Evolutionary conservation across 2,797 vertebrate species (phyloP).

Genomic region (Oreonectes daqikongensis): DNA sequence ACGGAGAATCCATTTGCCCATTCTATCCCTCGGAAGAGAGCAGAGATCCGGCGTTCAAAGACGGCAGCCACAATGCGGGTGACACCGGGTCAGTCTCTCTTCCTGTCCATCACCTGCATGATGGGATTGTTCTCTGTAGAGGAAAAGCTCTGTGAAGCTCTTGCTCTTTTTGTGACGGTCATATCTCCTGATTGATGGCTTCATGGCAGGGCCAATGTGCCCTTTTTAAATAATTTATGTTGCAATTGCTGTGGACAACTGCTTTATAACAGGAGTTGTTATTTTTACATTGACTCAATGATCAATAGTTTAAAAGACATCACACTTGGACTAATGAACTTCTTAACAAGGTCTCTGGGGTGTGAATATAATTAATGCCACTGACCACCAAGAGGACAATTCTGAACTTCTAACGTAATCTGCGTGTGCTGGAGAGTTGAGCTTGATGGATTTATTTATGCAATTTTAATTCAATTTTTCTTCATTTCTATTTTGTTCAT

Average conservation of each 20-base stretch:
- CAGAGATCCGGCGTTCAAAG: constrained; percentile 89
- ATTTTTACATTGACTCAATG: constrained; percentile 97
- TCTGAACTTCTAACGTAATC: constrained; percentile 5
- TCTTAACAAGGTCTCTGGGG: constrained; percentile 79
- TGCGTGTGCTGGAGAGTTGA: background rate
- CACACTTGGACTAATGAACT: constrained; percentile 83
- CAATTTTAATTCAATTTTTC: background rate
- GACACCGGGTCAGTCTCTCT: constrained; percentile 92
- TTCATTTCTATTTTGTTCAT: background rate
- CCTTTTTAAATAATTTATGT: constrained; percentile 99
- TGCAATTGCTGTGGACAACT: constrained; percentile 94
- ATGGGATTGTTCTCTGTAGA: constrained; percentile 96
- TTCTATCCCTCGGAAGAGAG: constrained; percentile 88
- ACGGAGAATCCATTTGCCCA: constrained; percentile 95
- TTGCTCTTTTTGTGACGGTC: constrained; percentile 93
- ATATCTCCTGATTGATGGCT: constrained; percentile 99
- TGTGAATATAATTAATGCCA: constrained; percentile 73
- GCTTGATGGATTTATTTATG: background rate
- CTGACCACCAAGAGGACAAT: constrained; percentile 61
- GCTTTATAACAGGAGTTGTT: constrained; percentile 97
- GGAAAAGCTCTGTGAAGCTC: constrained; percentile 89
- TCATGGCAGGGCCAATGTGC: constrained; percentile 96
- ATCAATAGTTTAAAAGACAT: constrained; percentile 96
- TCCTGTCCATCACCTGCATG: constrained; percentile 93
- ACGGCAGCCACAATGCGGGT: constrained; percentile 93